Percentiles rank a stretch among this genome's conserved stretches.
Evolutionary conservation across 1,140 invertebrate species (phyloP).

Genomic region (Phortica variegata): DNA sequence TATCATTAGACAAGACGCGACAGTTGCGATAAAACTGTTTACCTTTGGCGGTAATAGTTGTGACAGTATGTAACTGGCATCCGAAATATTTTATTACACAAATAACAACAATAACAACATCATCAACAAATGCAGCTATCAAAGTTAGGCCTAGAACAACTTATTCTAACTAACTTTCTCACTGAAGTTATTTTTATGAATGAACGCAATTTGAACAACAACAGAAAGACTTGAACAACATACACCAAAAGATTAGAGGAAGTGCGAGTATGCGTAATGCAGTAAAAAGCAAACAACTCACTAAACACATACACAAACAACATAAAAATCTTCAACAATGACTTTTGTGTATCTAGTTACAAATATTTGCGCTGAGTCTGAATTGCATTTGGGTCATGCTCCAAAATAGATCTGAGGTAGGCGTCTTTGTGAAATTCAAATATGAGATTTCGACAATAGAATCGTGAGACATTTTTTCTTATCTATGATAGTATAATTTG

Average conservation of each 20-base stretch:
- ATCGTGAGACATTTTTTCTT: constrained; percentile 9
- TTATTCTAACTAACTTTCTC: too few relatives aligned
- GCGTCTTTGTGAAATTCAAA: constrained; percentile 9
- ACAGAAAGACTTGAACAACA: too few relatives aligned
- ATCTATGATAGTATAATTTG: constrained; percentile 9
- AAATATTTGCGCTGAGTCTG: constrained; percentile 35
- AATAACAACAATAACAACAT: too few relatives aligned
- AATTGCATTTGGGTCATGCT: constrained; percentile 37
- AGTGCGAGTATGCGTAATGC: constrained; percentile 55
- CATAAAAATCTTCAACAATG: constrained; percentile 11
- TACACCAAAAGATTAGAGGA: constrained; percentile 14
- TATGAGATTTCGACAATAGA: constrained; percentile 15
- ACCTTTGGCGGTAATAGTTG: too few relatives aligned
- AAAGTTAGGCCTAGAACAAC: too few relatives aligned
- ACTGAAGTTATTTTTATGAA: too few relatives aligned
- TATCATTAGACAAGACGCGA: too few relatives aligned
- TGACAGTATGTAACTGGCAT: too few relatives aligned
- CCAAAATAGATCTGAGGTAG: constrained; percentile 15
- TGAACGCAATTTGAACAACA: too few relatives aligned
- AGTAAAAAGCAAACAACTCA: constrained; percentile 43
- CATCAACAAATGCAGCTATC: too few relatives aligned
- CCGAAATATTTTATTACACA: too few relatives aligned
- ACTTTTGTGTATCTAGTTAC: constrained; percentile 26
- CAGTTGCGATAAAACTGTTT: too few relatives aligned
- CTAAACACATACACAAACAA: constrained; percentile 16